Conservation (phyloP, 2,113 vertebrate species). For the Sapayoa aenigma region DNA sequence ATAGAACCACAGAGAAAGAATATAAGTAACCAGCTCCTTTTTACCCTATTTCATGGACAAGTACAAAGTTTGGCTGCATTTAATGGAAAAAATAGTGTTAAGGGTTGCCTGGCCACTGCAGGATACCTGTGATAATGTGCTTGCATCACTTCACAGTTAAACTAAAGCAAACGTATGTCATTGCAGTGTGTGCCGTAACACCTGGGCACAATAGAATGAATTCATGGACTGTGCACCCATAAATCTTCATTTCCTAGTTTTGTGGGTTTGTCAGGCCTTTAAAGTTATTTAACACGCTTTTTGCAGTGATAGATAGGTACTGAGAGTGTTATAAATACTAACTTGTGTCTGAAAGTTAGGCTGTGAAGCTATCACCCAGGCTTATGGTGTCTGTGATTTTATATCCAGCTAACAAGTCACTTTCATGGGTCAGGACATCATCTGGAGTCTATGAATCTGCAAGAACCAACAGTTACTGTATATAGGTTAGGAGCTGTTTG, state of each 20-base stretch:
- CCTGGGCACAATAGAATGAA: slow-evolving; percentile 12
- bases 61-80: not conserved
- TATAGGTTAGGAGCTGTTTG: not conserved
- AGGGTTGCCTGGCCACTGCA: not conserved
- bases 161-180: not conserved
- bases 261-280: slow-evolving; percentile 45
- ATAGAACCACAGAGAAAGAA: not conserved
- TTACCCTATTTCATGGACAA: not conserved
- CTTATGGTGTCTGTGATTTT: slow-evolving; percentile 63
- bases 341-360: slow-evolving; percentile 68
- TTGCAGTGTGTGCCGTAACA: not conserved
- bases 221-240: slow-evolving; percentile 24
- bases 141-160: slow-evolving; percentile 18
- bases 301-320: slow-evolving; percentile 50
- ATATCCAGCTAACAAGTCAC: slow-evolving; percentile 37
- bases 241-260: slow-evolving; percentile 48
- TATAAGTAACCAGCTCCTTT: not conserved
- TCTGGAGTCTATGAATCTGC: slow-evolving; percentile 56
- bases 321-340: slow-evolving; percentile 58
- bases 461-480: slow-evolving; percentile 35
- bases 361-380: slow-evolving; percentile 65
- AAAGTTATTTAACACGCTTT: slow-evolving; percentile 61
- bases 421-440: slow-evolving; percentile 41
- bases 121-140: not conserved
- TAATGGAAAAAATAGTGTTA: not conserved